phyloP scores from a whole-genome alignment of 2,888 invertebrate genomes.

The Callyntrura guangdongensis region DNA sequence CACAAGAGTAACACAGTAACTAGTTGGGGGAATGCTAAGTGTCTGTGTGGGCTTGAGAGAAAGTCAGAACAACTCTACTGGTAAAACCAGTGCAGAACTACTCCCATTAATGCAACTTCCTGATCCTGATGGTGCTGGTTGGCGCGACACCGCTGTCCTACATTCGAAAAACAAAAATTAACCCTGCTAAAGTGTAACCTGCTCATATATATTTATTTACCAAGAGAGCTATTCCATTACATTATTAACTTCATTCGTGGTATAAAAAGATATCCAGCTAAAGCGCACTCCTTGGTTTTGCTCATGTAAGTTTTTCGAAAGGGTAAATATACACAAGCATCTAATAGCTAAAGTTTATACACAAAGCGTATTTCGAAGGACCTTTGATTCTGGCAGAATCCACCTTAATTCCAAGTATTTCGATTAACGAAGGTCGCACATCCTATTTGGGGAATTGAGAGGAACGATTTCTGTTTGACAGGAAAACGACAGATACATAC shows the following conservation, averaged over 20 bases:
- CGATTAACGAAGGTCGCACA: slow-evolving; percentile 47
- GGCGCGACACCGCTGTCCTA: slow-evolving; percentile 42
- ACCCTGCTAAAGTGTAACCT: too few species aligned
- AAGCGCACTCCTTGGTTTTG: too few species aligned
- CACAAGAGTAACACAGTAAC: slow-evolving; percentile 56
- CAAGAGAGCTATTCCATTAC: too few species aligned
- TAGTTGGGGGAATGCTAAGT: slow-evolving; percentile 42
- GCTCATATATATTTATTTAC: too few species aligned
- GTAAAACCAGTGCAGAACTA: slow-evolving; percentile 23
- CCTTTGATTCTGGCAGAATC: background rate
- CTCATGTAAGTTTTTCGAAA: too few species aligned
- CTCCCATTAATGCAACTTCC: slow-evolving; percentile 49
- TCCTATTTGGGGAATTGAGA: slow-evolving; percentile 55
- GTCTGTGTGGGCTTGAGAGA: background rate
- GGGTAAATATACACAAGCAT: too few species aligned
- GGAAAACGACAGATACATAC: background rate
- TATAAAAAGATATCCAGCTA: too few species aligned
- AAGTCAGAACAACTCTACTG: too few species aligned
- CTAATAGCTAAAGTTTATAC: too few species aligned
- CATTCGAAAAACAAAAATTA: too few species aligned
- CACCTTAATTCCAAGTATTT: background rate
- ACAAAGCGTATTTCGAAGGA: background rate
- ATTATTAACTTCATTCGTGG: too few species aligned
- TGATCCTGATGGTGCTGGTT: slow-evolving; percentile 58
- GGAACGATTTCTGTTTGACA: slow-evolving; percentile 41